Base-by-base conservation (phyloP, 2,113 vertebrate genomes). In the Trochalopteron elliotii region DNA sequence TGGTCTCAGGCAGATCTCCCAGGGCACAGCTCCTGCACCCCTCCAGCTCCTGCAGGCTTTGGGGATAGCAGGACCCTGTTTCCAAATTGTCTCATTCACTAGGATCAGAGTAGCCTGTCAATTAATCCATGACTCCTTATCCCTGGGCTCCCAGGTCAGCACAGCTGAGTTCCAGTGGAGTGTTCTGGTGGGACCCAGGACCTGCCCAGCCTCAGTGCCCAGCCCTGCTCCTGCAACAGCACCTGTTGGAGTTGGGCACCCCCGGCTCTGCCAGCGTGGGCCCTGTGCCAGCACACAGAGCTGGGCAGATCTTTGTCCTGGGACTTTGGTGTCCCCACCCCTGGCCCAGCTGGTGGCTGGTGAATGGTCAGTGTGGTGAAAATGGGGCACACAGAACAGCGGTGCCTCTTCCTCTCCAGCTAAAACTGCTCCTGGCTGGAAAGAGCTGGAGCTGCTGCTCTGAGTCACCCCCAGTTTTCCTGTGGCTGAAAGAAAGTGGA, bases 401-500 rank as follows among this genome's bases (percentile, higher is more conserved):
- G 3, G 83, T 2, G 20, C 92, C 96, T 96, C 85, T 67, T 92
- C 78, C 68, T 60, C 81, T 85, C 20, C 10, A 25, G 10, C 81
- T 65, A 1, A 52, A 59, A 61, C 56, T 88, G 31, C 65, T 94
- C 74, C 71, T 77, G 83, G 27, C 86, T 63, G 78, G 96, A 93
- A 90, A 82, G 96, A 84, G 89, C 96, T 79, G 37, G 65, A 93
- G 50, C 55, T 95, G 97, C 96, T 90, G 96, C 86, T 96, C 97
- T 98, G 98, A 98, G 97, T 98, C 98, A 98, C 94, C 55, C 76
- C 96, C 87, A 89, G 96, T 72, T 70, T 81, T 96, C 87, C 98
- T 95, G 98, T 97, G 84, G 91, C 97, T 31, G 74, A 96, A 98
- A 98, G 98, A 98, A 98, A 98, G 97, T 97, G 97, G 97, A 97